Evolutionary conservation across 1,140 invertebrate genomes (phyloP), one percentile per base, ranked within the genome.

Genomic region (Panagrolaimus sp.): DNA sequence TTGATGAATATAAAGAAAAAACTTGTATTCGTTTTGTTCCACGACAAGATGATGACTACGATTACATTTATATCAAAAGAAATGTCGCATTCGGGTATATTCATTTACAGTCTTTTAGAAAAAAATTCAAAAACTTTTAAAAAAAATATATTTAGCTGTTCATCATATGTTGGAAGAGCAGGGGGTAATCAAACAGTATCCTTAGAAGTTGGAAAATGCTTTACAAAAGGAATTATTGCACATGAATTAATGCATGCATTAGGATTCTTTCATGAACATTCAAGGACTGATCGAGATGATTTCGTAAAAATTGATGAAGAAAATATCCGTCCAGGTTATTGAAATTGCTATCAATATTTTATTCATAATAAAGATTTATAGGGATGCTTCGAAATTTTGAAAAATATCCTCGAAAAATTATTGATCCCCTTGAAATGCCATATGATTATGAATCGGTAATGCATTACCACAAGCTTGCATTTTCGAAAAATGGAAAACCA

Each of bases 41-140:
- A 9, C 69, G 70, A 53, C 63, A 82, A 66, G 76, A 72, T 27
- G 51, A 68, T 31, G 81, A 82, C 43, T 69, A 74, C 46, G 80
- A 82, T 70, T 82, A 78, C 77, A 80, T 82, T 66, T 83, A 82
- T 66, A 74, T 82, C 47, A 82, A 83, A 68, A 71, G 81, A 64
- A 82, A 82, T 53, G 68, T 72, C 25, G 81, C 72, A 8, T 83
- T 77, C 45, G 80, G 80, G 78, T 80, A 61, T 25, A 48, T 69
- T 9, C n/a, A 23, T 53, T 27, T 66, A 64, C 27, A 31, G 20
- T 11, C 9, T 23, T 57, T 57, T 20, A n/a, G n/a, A n/a, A 23
- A 13, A n/a, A 2, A 51, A 51, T 53, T 14, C 14, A 44, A 61
- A 53, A 38, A 31, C 16, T 27, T 14, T 20, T 64, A 46, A 74